A percentile compares a stretch with the other conserved stretches of the same genome.
phyloP scores from a whole-genome alignment of 2,888 invertebrate species.

The Ceriagrion tenellum region DNA sequence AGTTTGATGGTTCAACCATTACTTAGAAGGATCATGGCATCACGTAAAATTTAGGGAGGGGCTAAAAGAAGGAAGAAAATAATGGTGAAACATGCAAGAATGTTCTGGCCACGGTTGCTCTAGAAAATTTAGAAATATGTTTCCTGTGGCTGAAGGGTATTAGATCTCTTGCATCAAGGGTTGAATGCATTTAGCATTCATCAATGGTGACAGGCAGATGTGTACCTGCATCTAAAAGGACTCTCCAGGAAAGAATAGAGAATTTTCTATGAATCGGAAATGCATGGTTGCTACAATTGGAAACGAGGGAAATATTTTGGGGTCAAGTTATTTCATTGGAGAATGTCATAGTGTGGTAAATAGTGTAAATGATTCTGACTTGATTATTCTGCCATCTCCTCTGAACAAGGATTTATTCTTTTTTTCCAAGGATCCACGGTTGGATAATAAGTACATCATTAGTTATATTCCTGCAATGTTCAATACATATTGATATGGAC shows the following conservation, averaged over 20 bases:
- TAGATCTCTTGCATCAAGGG: not conserved
- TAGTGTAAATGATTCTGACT: not conserved
- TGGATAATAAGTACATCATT: not conserved
- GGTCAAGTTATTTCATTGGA: not conserved
- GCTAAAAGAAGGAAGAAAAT: too few relatives aligned
- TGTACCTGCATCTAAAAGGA: too few relatives aligned
- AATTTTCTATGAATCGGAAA: not conserved
- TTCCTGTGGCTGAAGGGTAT: too few relatives aligned
- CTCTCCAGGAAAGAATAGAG: not conserved
- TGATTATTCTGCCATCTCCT: not conserved
- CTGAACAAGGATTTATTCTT: not conserved
- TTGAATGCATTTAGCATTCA: not conserved
- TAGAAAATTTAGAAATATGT: too few relatives aligned
- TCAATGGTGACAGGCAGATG: not conserved
- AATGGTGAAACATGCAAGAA: too few relatives aligned
- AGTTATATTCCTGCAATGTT: not conserved
- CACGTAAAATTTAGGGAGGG: too few relatives aligned
- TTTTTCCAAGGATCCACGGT: not conserved
- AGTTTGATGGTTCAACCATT: too few relatives aligned
- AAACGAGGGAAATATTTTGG: not conserved
- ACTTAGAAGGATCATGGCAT: too few relatives aligned
- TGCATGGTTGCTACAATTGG: not conserved
- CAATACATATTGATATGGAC: not conserved
- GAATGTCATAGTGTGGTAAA: not conserved
- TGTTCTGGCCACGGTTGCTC: too few relatives aligned